phyloP scores from a whole-genome alignment of 2,888 invertebrate species.

The Tribolium freemani region DNA sequence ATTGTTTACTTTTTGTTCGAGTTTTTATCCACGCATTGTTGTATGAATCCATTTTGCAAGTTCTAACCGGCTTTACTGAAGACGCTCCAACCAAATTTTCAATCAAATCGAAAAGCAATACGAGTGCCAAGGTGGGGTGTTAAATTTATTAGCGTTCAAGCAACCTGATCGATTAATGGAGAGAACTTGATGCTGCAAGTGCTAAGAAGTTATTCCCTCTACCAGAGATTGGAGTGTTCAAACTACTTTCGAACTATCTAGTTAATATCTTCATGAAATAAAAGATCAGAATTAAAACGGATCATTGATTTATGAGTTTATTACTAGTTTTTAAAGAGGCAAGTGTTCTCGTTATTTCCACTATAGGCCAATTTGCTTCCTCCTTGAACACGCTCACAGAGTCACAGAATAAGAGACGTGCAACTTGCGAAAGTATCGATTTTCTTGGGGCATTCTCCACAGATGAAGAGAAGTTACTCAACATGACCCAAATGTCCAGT shows the following conservation, averaged over 20 bases:
- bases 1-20: background rate
- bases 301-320: background rate
- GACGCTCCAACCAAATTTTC: background rate
- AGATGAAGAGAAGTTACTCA: background rate
- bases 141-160: background rate
- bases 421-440: constrained; percentile 4
- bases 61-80: background rate
- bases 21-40: background rate
- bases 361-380: background rate
- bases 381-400: background rate
- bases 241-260: constrained; percentile 15
- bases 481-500: background rate
- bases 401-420: background rate
- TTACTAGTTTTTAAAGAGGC: background rate
- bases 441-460: background rate
- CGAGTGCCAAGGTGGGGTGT: background rate
- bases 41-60: too few relatives aligned
- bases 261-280: background rate
- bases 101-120: background rate
- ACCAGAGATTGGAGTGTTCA: background rate
- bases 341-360: background rate
- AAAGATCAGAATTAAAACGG: background rate
- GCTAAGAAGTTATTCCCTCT: background rate
- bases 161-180: constrained; percentile 14
- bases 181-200: background rate